These are phyloP conservation scores for Lerema accius DNA, from an alignment of 1,140 invertebrate genomes.

Conservation along the genomic window DNA sequence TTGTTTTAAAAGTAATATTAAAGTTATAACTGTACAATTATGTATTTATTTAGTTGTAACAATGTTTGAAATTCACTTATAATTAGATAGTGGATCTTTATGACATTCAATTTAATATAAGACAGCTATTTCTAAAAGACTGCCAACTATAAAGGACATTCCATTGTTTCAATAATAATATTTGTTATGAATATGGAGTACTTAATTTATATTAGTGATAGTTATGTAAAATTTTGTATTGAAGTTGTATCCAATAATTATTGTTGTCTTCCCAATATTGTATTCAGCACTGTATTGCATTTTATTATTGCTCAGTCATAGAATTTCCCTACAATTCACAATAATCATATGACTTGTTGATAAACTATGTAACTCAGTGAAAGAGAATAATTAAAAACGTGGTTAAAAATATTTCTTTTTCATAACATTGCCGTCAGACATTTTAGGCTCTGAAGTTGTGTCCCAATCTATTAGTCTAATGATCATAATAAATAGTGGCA, in stretches of 20 bases:
- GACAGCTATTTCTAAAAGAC: constrained; percentile 44
- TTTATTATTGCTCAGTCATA: too few relatives aligned
- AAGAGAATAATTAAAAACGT: too few relatives aligned
- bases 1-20: neutral
- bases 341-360: too few relatives aligned
- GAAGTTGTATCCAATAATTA: constrained; percentile 36
- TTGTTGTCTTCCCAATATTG: constrained; percentile 49
- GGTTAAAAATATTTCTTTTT: too few relatives aligned
- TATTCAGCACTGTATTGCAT: constrained; percentile 17
- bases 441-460: too few relatives aligned
- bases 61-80: neutral
- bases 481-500: neutral
- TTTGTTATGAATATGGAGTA: constrained; percentile 42
- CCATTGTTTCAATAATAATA: constrained; percentile 49
- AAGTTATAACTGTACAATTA: neutral
- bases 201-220: constrained; percentile 65
- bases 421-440: too few relatives aligned
- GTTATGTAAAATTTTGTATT: constrained; percentile 48
- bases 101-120: neutral
- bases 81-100: neutral
- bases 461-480: neutral
- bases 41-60: neutral
- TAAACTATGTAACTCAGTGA: too few relatives aligned
- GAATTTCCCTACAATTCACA: too few relatives aligned
- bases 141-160: constrained; percentile 56